These are phyloP conservation scores for Columba guinea DNA, from an alignment of 2,797 vertebrate genomes.

Conservation along the genomic window DNA sequence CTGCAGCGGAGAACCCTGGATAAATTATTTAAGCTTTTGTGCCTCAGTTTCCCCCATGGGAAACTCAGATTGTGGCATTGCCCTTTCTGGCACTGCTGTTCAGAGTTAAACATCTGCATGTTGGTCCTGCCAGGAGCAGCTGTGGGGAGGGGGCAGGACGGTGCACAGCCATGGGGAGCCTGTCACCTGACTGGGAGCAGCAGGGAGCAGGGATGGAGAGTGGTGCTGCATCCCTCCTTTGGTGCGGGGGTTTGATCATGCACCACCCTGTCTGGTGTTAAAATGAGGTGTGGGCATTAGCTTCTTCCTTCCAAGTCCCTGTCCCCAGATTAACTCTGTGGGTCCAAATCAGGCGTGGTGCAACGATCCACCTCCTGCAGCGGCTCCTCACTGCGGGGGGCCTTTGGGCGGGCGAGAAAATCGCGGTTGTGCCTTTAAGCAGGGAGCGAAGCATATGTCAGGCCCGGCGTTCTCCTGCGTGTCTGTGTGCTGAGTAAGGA, in stretches of 20 bases:
- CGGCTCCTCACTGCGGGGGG: neutral
- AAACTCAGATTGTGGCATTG: neutral
- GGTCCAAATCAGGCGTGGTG: neutral
- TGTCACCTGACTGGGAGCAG: neutral
- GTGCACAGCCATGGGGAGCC: neutral
- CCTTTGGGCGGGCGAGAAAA: neutral
- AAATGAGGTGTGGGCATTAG: neutral
- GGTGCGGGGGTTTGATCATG: neutral
- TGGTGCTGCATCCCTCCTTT: neutral
- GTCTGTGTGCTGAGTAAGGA: slow-evolving; percentile 94
- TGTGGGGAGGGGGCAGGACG: neutral
- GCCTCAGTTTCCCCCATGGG: slow-evolving; percentile 18
- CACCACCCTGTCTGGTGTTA: neutral
- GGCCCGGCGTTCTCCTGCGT: slow-evolving; percentile 79
- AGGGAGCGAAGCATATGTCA: slow-evolving; percentile 41
- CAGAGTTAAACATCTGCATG: neutral
- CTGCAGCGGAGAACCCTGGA: neutral
- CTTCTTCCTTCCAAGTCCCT: neutral
- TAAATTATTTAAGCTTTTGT: neutral
- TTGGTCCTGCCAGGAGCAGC: neutral
- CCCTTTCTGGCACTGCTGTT: neutral
- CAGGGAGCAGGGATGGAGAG: neutral
- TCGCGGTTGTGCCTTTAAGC: slow-evolving; percentile 68
- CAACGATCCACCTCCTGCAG: neutral
- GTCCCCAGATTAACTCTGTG: neutral